phyloP scores from a whole-genome alignment of 2,113 vertebrate genomes.

The Corvus moneduloides region DNA sequence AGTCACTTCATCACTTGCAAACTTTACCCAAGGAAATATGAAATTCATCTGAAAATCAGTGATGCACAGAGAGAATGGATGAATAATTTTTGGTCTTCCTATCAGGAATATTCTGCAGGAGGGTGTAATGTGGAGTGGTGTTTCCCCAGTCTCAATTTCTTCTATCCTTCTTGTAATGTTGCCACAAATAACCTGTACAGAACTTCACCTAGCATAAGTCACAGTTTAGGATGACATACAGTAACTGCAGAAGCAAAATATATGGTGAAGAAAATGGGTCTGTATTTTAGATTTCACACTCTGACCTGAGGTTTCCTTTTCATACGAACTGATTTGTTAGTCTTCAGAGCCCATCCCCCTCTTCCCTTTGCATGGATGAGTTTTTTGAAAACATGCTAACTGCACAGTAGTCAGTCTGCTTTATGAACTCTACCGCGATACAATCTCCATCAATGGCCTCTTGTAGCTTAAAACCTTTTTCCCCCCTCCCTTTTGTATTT shows the following conservation, averaged over 20 bases:
- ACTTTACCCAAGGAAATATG: neutral
- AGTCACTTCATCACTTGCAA: neutral
- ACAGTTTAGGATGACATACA: neutral
- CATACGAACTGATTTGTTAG: neutral
- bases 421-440: neutral
- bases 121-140: rapidly evolving
- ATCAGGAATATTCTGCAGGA: neutral
- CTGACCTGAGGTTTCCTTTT: neutral
- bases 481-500: neutral
- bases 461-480: neutral
- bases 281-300: neutral
- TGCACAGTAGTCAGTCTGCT: neutral
- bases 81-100: neutral
- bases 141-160: neutral
- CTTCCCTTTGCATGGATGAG: neutral
- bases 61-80: neutral
- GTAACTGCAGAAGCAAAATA: neutral
- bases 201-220: neutral
- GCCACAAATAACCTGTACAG: neutral
- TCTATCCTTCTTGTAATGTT: neutral
- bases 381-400: neutral
- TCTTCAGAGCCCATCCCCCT: neutral
- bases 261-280: neutral
- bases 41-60: neutral
- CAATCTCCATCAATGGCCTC: neutral